Evolutionary conservation across 1,140 invertebrate species (phyloP).

Genomic region (Cydia fagiglandana): DNA sequence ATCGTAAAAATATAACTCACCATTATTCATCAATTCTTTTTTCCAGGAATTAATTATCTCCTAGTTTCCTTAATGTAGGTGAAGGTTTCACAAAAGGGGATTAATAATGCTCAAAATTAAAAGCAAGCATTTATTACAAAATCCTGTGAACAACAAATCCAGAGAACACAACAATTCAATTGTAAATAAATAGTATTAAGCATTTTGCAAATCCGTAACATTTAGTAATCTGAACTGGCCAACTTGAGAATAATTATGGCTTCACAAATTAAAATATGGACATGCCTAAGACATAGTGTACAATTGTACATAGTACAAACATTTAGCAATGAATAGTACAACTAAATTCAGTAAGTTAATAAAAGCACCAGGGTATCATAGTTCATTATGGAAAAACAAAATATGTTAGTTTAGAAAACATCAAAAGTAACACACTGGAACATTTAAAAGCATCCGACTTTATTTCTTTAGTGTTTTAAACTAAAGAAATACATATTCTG

Average conservation of each 20-base stretch:
- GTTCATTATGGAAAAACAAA: too few species aligned
- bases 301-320: background rate
- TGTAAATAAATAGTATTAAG: conserved; percentile 22
- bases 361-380: background rate
- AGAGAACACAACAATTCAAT: background rate
- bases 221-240: background rate
- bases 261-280: background rate
- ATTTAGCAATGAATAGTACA: background rate
- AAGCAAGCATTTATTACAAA: conserved; percentile 29
- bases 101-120: background rate
- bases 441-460: background rate
- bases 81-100: background rate
- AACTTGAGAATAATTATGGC: background rate
- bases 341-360: background rate
- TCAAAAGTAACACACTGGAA: background rate
- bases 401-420: too few species aligned
- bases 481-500: background rate
- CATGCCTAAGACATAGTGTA: background rate
- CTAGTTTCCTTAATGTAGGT: background rate
- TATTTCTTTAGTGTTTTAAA: background rate
- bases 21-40: too few species aligned
- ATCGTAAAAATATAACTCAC: too few species aligned
- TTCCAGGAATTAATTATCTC: background rate
- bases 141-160: background rate
- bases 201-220: background rate